A percentile compares a stretch with the other conserved stretches of the same genome.
phyloP scores from a whole-genome alignment of 2,797 vertebrate genomes.

The Tragelaphus eurycerus region DNA sequence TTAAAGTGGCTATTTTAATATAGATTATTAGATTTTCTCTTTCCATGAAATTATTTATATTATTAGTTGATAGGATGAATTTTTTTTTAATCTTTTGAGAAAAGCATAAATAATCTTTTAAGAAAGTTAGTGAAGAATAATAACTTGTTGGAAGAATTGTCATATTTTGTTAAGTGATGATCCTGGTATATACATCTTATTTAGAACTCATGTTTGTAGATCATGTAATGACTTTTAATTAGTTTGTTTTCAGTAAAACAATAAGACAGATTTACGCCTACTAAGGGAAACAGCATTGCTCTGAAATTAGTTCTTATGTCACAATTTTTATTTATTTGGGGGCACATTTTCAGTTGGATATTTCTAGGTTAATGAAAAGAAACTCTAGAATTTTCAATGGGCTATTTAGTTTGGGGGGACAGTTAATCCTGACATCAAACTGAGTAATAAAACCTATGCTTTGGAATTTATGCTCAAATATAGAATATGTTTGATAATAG shows the following conservation, averaged over 20 bases:
- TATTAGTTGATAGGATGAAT: neutral
- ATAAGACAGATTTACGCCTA: conserved; percentile 15
- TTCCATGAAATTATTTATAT: neutral
- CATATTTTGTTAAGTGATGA: conserved; percentile 22
- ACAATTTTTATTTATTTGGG: conserved; percentile 36
- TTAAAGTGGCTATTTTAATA: neutral
- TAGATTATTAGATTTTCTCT: conserved; percentile 27
- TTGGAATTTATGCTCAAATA: conserved; percentile 54
- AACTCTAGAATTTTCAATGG: conserved; percentile 32
- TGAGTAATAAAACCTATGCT: conserved; percentile 30
- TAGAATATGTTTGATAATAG: conserved; percentile 37
- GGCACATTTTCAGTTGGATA: conserved; percentile 33
- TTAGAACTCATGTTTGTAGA: conserved; percentile 32
- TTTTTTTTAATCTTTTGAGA: neutral
- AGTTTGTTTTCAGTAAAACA: conserved; percentile 30
- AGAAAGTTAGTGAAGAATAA: neutral
- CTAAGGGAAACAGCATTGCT: neutral
- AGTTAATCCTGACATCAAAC: conserved; percentile 32
- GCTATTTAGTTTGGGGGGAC: conserved; percentile 25
- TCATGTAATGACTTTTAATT: conserved; percentile 56
- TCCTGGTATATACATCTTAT: neutral
- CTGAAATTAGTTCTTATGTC: conserved; percentile 44
- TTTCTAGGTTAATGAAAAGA: conserved; percentile 44
- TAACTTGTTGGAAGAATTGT: conserved; percentile 10
- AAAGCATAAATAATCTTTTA: neutral